These are phyloP conservation scores for Rhabdomys pumilio DNA, from an alignment of 2,797 vertebrate species.

Conservation along the genomic window DNA sequence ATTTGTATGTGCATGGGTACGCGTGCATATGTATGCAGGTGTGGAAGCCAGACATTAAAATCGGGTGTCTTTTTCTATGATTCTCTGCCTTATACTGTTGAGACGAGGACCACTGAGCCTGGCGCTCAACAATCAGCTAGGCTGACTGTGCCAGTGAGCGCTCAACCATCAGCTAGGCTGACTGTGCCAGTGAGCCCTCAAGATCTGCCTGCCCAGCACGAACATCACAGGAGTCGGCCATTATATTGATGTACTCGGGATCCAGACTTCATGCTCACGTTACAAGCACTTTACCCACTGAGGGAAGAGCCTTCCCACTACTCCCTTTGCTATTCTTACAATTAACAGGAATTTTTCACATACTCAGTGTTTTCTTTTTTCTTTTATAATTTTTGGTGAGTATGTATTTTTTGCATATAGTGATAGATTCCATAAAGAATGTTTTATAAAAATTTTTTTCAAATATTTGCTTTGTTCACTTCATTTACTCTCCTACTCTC, in stretches of 20 bases:
- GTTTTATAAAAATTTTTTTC: background rate
- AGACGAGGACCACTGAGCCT: background rate
- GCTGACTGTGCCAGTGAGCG: too few relatives aligned
- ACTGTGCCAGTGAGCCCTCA: too few relatives aligned
- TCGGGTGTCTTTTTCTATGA: background rate
- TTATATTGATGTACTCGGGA: accelerated
- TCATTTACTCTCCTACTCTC: background rate
- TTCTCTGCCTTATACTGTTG: background rate
- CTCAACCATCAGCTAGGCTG: too few relatives aligned
- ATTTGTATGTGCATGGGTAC: background rate
- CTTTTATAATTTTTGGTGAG: background rate
- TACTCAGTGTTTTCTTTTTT: background rate
- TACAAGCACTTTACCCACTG: background rate
- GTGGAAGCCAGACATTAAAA: background rate
- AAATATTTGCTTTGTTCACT: background rate
- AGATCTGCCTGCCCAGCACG: background rate
- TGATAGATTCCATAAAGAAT: background rate
- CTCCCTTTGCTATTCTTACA: background rate
- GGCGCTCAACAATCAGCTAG: background rate
- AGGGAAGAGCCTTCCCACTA: too few relatives aligned
- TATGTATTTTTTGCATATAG: background rate
- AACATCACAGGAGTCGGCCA: background rate
- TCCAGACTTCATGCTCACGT: too few relatives aligned
- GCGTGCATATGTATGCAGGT: background rate
- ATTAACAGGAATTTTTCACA: background rate